These are phyloP conservation scores for Cheilosia impressa DNA, from an alignment of 2,888 invertebrate species.

Conservation along the genomic window DNA sequence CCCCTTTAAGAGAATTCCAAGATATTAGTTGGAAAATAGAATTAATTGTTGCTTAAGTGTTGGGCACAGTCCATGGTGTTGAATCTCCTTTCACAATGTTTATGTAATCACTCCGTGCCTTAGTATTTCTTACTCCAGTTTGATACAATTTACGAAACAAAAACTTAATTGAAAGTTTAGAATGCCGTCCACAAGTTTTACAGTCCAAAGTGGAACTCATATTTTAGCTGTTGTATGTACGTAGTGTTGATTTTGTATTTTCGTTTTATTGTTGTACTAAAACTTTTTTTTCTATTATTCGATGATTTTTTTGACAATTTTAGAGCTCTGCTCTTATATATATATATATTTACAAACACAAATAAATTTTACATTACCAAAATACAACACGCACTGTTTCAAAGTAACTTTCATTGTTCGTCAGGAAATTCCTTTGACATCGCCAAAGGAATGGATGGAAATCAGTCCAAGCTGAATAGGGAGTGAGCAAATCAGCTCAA, in stretches of 20 bases:
- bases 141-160: slow-evolving; percentile 1
- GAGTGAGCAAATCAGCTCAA: too few species aligned
- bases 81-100: slow-evolving; percentile 31
- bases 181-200: slow-evolving; percentile 67
- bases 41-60: slow-evolving; percentile 20
- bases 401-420: not conserved
- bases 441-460: too few species aligned
- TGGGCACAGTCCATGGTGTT: slow-evolving; percentile 14
- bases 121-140: slow-evolving; percentile 31
- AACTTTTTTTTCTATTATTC: slow-evolving; percentile 1
- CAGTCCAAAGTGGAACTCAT: slow-evolving; percentile 8
- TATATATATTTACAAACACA: slow-evolving; percentile 12
- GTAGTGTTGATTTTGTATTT: slow-evolving; percentile 17
- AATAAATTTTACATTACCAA: slow-evolving; percentile 27
- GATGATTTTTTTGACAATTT: not conserved
- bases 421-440: too few species aligned
- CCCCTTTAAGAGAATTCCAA: slow-evolving; percentile 50
- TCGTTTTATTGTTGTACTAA: slow-evolving; percentile 37
- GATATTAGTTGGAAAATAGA: slow-evolving; percentile 27
- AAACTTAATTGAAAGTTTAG: slow-evolving; percentile 34
- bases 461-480: too few species aligned
- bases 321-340: slow-evolving; percentile 26
- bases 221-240: slow-evolving; percentile 25
- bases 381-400: not conserved
- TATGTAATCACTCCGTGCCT: slow-evolving; percentile 46